Evolutionary conservation across 1,140 invertebrate species (phyloP).

Genomic region (Apis dorsata): DNA sequence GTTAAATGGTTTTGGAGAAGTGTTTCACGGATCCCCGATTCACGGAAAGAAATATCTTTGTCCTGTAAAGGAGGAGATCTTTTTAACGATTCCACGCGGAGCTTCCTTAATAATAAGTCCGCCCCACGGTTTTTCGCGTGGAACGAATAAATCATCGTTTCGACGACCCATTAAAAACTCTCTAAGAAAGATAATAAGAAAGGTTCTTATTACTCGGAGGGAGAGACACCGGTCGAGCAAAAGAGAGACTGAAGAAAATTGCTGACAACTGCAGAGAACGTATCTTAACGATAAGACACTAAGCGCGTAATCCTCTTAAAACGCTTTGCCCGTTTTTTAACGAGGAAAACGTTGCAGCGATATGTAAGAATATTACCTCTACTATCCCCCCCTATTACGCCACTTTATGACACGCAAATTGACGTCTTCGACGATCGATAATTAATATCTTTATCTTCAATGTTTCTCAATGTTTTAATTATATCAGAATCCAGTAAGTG

Average conservation of each 20-base stretch:
- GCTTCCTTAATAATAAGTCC: conserved; percentile 36
- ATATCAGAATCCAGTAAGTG: no score
- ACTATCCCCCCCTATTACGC: no score
- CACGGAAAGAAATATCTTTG: conserved; percentile 1
- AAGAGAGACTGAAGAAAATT: conserved; percentile 54
- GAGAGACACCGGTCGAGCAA: no score
- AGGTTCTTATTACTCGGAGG: conserved; percentile 39
- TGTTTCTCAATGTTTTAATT: no score
- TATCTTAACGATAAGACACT: conserved; percentile 62
- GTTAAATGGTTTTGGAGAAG: background rate
- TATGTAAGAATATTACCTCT: conserved; percentile 13
- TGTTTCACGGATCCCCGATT: background rate
- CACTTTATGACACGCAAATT: no score
- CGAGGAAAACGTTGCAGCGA: conserved; percentile 55
- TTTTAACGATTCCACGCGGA: conserved; percentile 4
- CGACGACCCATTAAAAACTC: conserved; percentile 41
- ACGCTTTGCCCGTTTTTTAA: conserved; percentile 64
- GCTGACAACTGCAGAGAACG: conserved; percentile 66
- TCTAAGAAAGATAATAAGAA: conserved; percentile 7
- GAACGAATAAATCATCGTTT: conserved; percentile 54
- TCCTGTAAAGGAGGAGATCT: no score
- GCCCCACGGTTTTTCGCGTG: background rate
- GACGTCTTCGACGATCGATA: no score
- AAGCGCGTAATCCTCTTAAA: conserved; percentile 67
- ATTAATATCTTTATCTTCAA: no score